Base-by-base conservation (phyloP, 2,113 vertebrate genomes). In the Orcinus orca region DNA sequence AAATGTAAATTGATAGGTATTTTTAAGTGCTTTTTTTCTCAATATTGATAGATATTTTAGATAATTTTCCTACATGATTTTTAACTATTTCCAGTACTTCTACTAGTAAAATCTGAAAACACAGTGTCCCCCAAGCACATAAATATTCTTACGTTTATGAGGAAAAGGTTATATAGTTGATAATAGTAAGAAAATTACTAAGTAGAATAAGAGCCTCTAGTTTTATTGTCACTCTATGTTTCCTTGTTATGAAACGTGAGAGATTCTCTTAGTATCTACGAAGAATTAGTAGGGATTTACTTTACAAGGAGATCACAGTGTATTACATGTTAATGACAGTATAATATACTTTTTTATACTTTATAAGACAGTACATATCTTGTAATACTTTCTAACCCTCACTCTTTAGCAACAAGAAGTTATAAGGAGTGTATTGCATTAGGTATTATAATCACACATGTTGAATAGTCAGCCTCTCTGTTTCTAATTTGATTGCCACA, bases 371-470 rank as follows among this genome's bases (percentile, higher is more conserved):
- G 8, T 63, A 21, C 41, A 77, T 71, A 96, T 58, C 6, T 65
- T 89, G 36, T 87, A 93, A 97, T 93, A 67, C 17, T 84, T 92
- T 88, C 17, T 84, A 76, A 88, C 80, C 55, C 31, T 80, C 25
- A 70, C 41, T 91, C 38, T 41, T 91, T 95, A 89, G 53, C 38
- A 88, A 88, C 31, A 91, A 68, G 41, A 93, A 95, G 10, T 79
- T 92, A 74, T 44, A 79, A 79, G 26, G 5, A 79, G 18, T 70
- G 0, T 89, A 74, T 44, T 94, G 31, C n/a, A 68, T 79, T 92
- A 83, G 14, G 20, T 55, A 71, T n/a, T 85, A 82, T 50, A 86
- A 91, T 86, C 31, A 89, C 36, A 76, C 18, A 94, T 83, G 79
- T 38, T 71, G 11, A 84, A 71, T 62, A 89, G 38, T 68, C 26